These are phyloP conservation scores for Salvelinus sp. DNA, from an alignment of 2,113 vertebrate genomes.

Conservation along the genomic window DNA sequence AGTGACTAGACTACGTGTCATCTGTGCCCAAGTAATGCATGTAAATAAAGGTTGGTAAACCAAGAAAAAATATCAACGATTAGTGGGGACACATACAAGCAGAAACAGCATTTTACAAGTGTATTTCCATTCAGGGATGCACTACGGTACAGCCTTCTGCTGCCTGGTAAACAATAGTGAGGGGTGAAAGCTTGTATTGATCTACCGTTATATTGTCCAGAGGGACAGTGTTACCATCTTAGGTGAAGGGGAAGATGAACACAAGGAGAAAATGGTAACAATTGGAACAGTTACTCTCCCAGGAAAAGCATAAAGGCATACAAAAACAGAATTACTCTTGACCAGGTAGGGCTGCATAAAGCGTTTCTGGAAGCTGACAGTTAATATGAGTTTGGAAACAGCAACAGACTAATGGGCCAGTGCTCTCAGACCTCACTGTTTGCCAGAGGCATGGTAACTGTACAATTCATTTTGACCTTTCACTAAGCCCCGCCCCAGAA, in stretches of 20 bases:
- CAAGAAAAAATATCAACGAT: too few species aligned
- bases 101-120: too few species aligned
- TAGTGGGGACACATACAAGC: too few species aligned
- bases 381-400: neutral
- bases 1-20: neutral
- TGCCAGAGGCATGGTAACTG: neutral
- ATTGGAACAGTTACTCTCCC: neutral
- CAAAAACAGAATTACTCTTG: too few species aligned
- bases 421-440: neutral
- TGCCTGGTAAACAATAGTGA: neutral
- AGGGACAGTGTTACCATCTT: neutral
- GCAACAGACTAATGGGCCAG: neutral
- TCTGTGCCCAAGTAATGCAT: too few species aligned
- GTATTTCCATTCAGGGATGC: too few species aligned
- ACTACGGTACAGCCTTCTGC: too few species aligned
- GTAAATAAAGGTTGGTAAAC: too few species aligned
- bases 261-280: neutral
- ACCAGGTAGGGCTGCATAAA: too few species aligned
- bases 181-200: neutral
- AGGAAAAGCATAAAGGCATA: too few species aligned
- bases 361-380: too few species aligned
- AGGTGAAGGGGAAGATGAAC: constrained; percentile 1
- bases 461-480: neutral
- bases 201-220: neutral
- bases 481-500: too few species aligned